These are phyloP conservation scores for Arrhamphus sclerolepis DNA, from an alignment of 2,797 vertebrate species.

Conservation along the genomic window DNA sequence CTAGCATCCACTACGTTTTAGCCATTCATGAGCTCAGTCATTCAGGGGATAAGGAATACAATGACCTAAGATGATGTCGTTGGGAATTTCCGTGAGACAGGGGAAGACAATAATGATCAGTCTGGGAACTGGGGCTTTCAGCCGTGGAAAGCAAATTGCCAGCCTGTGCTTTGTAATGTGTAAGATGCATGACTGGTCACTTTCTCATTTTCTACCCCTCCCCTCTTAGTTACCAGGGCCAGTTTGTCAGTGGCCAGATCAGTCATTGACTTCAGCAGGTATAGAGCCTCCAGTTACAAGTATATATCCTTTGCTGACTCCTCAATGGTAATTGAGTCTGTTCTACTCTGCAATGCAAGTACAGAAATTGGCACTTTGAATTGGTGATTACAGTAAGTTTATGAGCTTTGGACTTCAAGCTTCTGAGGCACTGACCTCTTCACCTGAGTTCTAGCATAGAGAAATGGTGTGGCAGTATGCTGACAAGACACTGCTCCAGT, in stretches of 20 bases:
- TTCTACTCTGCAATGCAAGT: slow-evolving; percentile 22
- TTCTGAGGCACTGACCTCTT: slow-evolving; percentile 53
- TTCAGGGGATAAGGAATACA: too few relatives aligned
- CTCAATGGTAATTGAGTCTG: neutral
- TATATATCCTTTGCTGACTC: neutral
- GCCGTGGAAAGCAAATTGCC: too few relatives aligned
- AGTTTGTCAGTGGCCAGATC: neutral
- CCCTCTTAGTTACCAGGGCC: too few relatives aligned
- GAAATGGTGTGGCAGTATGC: slow-evolving; percentile 71
- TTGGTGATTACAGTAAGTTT: slow-evolving; percentile 52
- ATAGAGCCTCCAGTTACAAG: neutral
- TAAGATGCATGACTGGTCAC: too few relatives aligned
- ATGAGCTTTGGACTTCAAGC: slow-evolving; percentile 62
- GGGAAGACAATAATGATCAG: too few relatives aligned
- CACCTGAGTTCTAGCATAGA: slow-evolving; percentile 57
- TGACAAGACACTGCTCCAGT: slow-evolving; percentile 75
- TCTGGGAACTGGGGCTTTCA: too few relatives aligned
- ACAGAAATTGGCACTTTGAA: slow-evolving; percentile 51
- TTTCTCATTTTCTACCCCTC: too few relatives aligned
- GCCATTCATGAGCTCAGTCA: too few relatives aligned
- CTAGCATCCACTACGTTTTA: too few relatives aligned
- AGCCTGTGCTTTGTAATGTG: too few relatives aligned
- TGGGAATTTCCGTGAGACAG: too few relatives aligned
- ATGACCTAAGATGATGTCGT: too few relatives aligned
- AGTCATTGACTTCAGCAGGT: neutral